phyloP scores from a whole-genome alignment of 2,113 vertebrate species.

The Tretioscincus oriximinensis region DNA sequence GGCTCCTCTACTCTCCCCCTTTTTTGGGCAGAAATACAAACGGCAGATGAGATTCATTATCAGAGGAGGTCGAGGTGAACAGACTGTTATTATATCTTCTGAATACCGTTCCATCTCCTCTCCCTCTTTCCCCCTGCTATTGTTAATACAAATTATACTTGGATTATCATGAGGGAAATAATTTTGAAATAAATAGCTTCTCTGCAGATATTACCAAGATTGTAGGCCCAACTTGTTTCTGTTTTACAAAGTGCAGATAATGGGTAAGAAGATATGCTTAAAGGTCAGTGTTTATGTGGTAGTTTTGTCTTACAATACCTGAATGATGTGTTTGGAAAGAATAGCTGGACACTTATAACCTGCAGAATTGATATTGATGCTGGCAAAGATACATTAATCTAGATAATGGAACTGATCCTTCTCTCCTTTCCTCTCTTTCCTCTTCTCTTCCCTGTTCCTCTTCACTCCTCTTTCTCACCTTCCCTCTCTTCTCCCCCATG shows the following conservation, averaged over 20 bases:
- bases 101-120: conserved; percentile 52
- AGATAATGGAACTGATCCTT: conserved; percentile 58
- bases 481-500: too few species aligned
- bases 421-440: too few species aligned
- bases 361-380: conserved; percentile 53
- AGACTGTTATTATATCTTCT: conserved; percentile 55
- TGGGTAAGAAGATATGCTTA: conserved; percentile 53
- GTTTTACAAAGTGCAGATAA: conserved; percentile 63
- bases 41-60: conserved; percentile 47
- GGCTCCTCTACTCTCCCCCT: not conserved
- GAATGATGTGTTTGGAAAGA: conserved; percentile 58
- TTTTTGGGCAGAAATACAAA: conserved; percentile 48
- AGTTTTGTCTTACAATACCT: conserved; percentile 60
- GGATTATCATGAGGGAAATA: conserved; percentile 56
- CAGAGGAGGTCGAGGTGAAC: conserved; percentile 44
- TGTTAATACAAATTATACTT: conserved; percentile 70
- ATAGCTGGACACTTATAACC: conserved; percentile 55
- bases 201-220: conserved; percentile 60
- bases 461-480: too few species aligned
- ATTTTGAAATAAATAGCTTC: conserved; percentile 69
- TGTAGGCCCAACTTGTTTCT: conserved; percentile 56
- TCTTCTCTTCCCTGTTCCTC: too few species aligned
- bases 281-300: conserved; percentile 70
- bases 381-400: conserved; percentile 59
- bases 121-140: conserved; percentile 36